Base-by-base conservation (phyloP, 1,140 invertebrate genomes). In the Drosophila nannoptera region DNA sequence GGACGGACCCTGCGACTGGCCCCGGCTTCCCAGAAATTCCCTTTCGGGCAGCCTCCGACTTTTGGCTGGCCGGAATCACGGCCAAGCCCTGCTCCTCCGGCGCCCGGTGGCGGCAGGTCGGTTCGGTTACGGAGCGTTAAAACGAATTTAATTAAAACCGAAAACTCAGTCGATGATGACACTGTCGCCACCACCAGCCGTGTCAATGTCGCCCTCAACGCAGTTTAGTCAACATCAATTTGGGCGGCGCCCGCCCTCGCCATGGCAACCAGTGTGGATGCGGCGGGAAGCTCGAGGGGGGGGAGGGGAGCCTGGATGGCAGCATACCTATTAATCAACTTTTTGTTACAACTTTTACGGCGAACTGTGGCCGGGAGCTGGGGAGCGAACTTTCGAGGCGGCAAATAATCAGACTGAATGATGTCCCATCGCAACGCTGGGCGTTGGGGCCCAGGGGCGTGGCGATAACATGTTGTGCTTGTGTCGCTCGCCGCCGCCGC, bases 61-160 rank as follows among this genome's bases (percentile, higher is more conserved):
- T 22, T 22, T 22, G 22, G 22, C 3, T 1, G 22, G 1, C 22
- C 22, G 22, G 22, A 22, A 22, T 22, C 49, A 62, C 9, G 9
- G 9, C 36, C 36, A 38, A 4, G 16, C 12, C n/a, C 40, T 7
- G 5, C 29, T 16, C 22, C 22, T 3, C 32, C 1, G 14, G 12
- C 4, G 7, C 35, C 35, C 29, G 8, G 49, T n/a, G 8, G 49
- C 7, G 52, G 43, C 60, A 45, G 32, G 53, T 40, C 54, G 56
- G 54, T 54, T 45, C 61, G 33, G 43, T 50, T 55, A 48, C 43
- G 33, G 36, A 50, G 73, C 65, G 69, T 72, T 58, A 69, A 73
- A 83, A 84, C 67, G 62, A 75, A 83, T 84, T 83, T 83, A 84
- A 83, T 83, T 83, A 84, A 84, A 73, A 62, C 68, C 68, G 56